Evolutionary conservation across 2,113 vertebrate species (phyloP).

Genomic region (Hypanus sabinus): DNA sequence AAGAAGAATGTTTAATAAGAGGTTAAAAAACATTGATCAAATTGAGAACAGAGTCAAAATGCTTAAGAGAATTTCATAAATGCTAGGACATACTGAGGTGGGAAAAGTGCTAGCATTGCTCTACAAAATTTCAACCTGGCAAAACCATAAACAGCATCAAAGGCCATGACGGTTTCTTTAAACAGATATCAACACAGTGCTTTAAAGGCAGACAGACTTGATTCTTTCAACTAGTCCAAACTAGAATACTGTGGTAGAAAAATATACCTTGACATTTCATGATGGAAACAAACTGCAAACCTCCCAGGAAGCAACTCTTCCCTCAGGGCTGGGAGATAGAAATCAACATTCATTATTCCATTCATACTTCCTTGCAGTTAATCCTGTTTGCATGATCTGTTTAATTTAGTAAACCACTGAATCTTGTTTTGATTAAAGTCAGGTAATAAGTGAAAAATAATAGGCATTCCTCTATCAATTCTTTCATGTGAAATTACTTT

Average conservation of each 20-base stretch:
- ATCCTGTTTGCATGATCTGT: not conserved
- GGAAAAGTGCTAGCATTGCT: not conserved
- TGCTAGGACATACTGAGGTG: not conserved
- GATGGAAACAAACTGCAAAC: not conserved
- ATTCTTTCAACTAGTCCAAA: not conserved
- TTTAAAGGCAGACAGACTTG: not conserved
- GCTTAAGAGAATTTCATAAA: not conserved
- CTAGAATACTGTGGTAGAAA: not conserved
- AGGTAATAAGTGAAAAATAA: not conserved
- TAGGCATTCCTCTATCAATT: not conserved
- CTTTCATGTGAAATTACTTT: not conserved
- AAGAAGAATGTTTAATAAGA: not conserved
- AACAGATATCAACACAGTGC: not conserved
- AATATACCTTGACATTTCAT: not conserved
- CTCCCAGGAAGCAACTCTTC: constrained; percentile 5
- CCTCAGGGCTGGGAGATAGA: constrained; percentile 18
- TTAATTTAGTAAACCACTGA: constrained; percentile 16
- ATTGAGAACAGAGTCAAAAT: not conserved
- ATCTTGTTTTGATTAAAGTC: constrained; percentile 22
- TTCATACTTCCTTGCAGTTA: constrained; percentile 9
- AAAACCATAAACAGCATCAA: not conserved
- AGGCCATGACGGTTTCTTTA: not conserved
- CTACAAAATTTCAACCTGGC: not conserved
- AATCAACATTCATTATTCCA: constrained; percentile 12
- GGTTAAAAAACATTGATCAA: not conserved